Percentiles rank a stretch among this genome's conserved stretches.
Conservation (phyloP, 2,888 invertebrate genomes). For the Pterostichus niger region DNA sequence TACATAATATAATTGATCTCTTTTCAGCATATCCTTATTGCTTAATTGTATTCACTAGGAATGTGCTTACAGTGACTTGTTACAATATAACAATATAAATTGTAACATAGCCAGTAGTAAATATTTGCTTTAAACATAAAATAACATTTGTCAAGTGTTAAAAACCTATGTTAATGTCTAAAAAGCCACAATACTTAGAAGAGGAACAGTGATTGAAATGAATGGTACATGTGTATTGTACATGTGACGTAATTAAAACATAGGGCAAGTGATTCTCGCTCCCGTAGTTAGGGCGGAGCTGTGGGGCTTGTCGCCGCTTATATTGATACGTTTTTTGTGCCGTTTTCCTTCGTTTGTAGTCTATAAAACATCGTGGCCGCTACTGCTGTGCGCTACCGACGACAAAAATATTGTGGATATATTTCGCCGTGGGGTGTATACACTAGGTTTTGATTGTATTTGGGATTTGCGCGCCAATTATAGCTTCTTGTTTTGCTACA, state of each 20-base stretch:
- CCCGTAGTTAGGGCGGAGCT: conserved; percentile 15
- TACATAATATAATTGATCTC: too few relatives aligned
- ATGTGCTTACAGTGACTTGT: too few relatives aligned
- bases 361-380: conserved; percentile 11
- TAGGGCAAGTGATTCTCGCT: conserved; percentile 37
- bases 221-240: conserved; percentile 30
- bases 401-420: conserved; percentile 31
- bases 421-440: conserved; percentile 33
- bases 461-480: conserved; percentile 29
- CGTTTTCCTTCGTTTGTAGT: conserved; percentile 30
- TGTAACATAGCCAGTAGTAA: too few relatives aligned
- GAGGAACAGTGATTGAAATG: conserved; percentile 18
- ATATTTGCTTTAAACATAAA: not conserved
- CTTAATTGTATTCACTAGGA: too few relatives aligned
- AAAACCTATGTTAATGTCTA: not conserved
- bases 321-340: conserved; percentile 42
- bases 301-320: conserved; percentile 9
- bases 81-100: too few relatives aligned
- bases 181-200: not conserved
- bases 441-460: conserved; percentile 37
- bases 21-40: too few relatives aligned
- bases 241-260: conserved; percentile 32
- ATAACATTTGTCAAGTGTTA: not conserved
- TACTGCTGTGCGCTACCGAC: not conserved
- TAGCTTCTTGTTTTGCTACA: conserved; percentile 11